Base-by-base conservation (phyloP, 1,140 invertebrate genomes). In the Euura lappo region DNA sequence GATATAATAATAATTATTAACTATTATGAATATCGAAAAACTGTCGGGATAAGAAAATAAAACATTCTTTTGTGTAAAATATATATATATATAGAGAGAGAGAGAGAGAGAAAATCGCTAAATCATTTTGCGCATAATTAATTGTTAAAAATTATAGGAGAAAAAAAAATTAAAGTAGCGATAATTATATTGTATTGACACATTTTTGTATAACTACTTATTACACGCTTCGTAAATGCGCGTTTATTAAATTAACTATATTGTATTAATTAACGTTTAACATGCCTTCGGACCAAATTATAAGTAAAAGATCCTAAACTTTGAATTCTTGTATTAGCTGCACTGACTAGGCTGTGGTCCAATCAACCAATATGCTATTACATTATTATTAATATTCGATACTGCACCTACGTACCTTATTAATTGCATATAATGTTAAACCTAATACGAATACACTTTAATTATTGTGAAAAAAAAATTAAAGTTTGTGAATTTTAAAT, bases 261-360 rank as follows among this genome's bases (percentile, higher is more conserved):
- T 44, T 47, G 8, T 28, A 28, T 28, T 28, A 28, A 28, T 28
- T 79, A 79, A 79, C 75, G 75, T 81, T 79, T 79, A 80, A 84
- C 74, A 77, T 79, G 28, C 81, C 81, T 79, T 82, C 81, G 83
- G 83, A 85, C 83, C 83, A 85, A 85, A 75, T 44, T 72, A 11
- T 65, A 82, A 73, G 76, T 71, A 72, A 80, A 80, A 81, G 80
- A 76, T 79, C 28, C 28, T 28, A 28, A 28, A 28, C 28, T 28
- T 28, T 28, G 28, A 28, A 28, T 68, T 71, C 70, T 76, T 70
- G 60, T 77, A 77, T 80, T 83, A 83, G 80, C 75, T 80, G 81
- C 81, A 83, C 79, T n/a, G 13, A 72, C 70, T 78, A 75, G 74
- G 77, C 75, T 77, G 73, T 79, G 75, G 77, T 74, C 71, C 71